These are phyloP conservation scores for Drosophila melanica DNA, from an alignment of 1,140 invertebrate genomes.

Conservation along the genomic window DNA sequence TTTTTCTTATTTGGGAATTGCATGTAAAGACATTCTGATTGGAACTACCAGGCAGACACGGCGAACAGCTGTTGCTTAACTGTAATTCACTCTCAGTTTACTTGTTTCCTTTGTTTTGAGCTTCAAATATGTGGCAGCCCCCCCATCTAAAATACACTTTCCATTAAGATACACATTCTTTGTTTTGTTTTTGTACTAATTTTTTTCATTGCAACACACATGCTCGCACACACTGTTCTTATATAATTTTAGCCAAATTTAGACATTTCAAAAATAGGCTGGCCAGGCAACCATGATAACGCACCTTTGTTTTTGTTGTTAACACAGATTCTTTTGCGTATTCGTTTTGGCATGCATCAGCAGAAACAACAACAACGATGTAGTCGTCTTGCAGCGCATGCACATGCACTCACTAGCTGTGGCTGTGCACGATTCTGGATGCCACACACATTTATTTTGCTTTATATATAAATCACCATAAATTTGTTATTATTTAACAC, in stretches of 20 bases:
- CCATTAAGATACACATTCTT: background rate
- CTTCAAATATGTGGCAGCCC: conserved; percentile 1
- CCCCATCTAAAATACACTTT: background rate
- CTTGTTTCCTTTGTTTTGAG: conserved; percentile 20
- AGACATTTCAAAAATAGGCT: conserved; percentile 56
- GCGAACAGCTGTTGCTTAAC: conserved; percentile 65
- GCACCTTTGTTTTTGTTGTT: conserved; percentile 73
- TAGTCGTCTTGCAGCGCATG: conserved; percentile 10
- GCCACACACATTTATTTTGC: conserved; percentile 32
- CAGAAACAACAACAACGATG: conserved; percentile 31
- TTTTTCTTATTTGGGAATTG: conserved; percentile 32
- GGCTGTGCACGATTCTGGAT: background rate
- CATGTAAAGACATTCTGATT: conserved; percentile 61
- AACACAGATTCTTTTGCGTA: conserved; percentile 67
- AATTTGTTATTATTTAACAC: conserved; percentile 36
- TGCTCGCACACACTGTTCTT: conserved; percentile 29
- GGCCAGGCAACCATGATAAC: conserved; percentile 31
- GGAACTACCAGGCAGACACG: conserved; percentile 24
- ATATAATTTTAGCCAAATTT: conserved; percentile 62
- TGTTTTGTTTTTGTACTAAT: background rate
- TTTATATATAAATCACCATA: conserved; percentile 29
- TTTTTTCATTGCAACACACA: conserved; percentile 11
- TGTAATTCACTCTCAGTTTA: conserved; percentile 22
- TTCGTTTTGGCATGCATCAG: conserved; percentile 20
- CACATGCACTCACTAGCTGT: conserved; percentile 25